A percentile compares a stretch with the other conserved stretches of the same genome.
Evolutionary conservation across 1,140 invertebrate species (phyloP).

Genomic region (Drosophila guanche): DNA sequence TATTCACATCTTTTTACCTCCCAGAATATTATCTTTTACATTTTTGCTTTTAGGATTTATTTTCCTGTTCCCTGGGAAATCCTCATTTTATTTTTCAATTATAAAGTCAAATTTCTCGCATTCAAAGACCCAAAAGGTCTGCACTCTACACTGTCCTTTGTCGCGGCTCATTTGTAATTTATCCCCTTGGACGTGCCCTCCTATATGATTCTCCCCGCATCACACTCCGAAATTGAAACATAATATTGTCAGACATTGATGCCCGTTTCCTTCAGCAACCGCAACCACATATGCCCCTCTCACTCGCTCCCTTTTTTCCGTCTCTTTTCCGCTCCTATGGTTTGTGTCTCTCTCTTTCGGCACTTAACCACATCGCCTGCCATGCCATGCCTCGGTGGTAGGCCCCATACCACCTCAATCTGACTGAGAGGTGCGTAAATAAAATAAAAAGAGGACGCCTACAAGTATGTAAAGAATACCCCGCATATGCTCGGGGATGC

Average conservation of each 20-base stretch:
- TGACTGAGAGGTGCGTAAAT: slow-evolving; percentile 66
- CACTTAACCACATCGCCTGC: slow-evolving; percentile 55
- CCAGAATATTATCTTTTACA: too few relatives aligned
- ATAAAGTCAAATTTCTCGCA: slow-evolving; percentile 66
- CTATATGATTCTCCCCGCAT: background rate
- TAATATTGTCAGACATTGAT: slow-evolving; percentile 81
- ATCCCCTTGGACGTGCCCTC: slow-evolving; percentile 5
- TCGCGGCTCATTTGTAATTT: slow-evolving; percentile 49
- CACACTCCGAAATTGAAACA: slow-evolving; percentile 71
- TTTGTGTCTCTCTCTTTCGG: slow-evolving; percentile 7
- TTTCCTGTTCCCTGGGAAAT: slow-evolving; percentile 14
- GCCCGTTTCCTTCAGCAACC: slow-evolving; percentile 73
- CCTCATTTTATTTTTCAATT: slow-evolving; percentile 46
- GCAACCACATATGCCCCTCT: slow-evolving; percentile 63
- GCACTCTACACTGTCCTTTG: slow-evolving; percentile 8
- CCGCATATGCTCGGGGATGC: slow-evolving; percentile 72
- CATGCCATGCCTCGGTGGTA: background rate
- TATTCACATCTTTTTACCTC: too few relatives aligned
- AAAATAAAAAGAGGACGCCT: slow-evolving; percentile 68
- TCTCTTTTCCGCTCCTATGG: slow-evolving; percentile 1
- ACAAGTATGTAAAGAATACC: slow-evolving; percentile 74
- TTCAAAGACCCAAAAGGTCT: slow-evolving; percentile 6
- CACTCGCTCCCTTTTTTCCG: slow-evolving; percentile 1
- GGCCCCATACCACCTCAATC: background rate
- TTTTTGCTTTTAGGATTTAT: slow-evolving; percentile 3